These are phyloP conservation scores for Hybognathus amarus DNA, from an alignment of 2,797 vertebrate species.

Conservation along the genomic window DNA sequence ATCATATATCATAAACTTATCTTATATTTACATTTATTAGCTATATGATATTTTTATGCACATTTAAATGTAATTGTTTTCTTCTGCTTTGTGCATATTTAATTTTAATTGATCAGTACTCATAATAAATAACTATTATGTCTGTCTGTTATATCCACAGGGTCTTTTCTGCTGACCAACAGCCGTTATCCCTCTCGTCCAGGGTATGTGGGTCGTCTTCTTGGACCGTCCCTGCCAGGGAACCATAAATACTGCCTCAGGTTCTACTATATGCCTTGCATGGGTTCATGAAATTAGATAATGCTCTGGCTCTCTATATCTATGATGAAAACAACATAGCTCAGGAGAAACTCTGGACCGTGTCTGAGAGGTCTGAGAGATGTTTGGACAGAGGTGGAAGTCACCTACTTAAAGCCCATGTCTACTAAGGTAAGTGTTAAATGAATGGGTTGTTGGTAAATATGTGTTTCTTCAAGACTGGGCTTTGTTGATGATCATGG, in stretches of 20 bases:
- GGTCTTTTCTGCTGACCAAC: slow-evolving; percentile 86
- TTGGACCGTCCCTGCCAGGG: slow-evolving; percentile 84
- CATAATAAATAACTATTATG: not conserved
- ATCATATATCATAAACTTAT: no score
- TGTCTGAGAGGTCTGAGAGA: slow-evolving; percentile 80
- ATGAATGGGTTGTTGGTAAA: not conserved
- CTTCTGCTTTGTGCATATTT: not conserved
- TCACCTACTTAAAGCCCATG: slow-evolving; percentile 92
- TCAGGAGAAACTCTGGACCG: slow-evolving; percentile 92
- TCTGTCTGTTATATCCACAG: slow-evolving; percentile 65
- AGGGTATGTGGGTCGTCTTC: slow-evolving; percentile 88
- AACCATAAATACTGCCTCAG: slow-evolving; percentile 90
- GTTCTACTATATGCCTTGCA: slow-evolving; percentile 90
- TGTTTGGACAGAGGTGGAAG: slow-evolving; percentile 86
- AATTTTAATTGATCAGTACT: not conserved
- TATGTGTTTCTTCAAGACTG: not conserved
- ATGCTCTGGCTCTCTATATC: slow-evolving; percentile 85
- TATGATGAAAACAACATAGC: slow-evolving; percentile 90
- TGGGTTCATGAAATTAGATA: slow-evolving; percentile 87
- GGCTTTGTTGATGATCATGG: not conserved
- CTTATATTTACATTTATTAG: not conserved
- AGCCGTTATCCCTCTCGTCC: slow-evolving; percentile 82
- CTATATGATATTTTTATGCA: no score
- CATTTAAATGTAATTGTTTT: no score
- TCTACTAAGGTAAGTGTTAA: slow-evolving; percentile 81